Conservation (phyloP, 2,113 vertebrate genomes). For the Sander lucioperca region DNA sequence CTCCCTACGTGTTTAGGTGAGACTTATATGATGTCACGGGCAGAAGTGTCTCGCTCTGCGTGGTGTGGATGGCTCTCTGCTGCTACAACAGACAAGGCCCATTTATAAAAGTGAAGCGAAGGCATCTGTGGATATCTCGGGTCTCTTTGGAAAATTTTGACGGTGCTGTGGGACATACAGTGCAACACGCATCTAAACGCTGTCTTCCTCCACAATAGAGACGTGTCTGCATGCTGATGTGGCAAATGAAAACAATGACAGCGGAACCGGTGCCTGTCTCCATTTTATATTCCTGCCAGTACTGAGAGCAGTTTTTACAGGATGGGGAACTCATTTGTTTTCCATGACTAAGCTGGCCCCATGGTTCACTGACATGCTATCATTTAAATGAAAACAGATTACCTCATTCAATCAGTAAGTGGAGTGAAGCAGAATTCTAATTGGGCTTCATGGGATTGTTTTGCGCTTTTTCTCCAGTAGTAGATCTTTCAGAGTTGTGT, state of each 20-base stretch:
- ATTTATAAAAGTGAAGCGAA: conserved; percentile 73
- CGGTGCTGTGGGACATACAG: conserved; percentile 51
- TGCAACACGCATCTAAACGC: conserved; percentile 52
- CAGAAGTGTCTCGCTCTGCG: conserved; percentile 39
- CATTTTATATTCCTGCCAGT: conserved; percentile 58
- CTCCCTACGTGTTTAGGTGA: conserved; percentile 47
- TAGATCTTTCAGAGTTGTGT: conserved; percentile 34
- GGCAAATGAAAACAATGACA: conserved; percentile 65
- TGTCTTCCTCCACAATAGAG: conserved; percentile 53
- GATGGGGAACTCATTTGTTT: conserved; percentile 73
- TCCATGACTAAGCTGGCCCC: conserved; percentile 72
- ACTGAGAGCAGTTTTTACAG: conserved; percentile 59
- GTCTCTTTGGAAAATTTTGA: conserved; percentile 60
- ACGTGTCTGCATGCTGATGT: conserved; percentile 63
- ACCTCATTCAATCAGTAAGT: conserved; percentile 77
- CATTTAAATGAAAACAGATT: conserved; percentile 80
- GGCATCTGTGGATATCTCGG: conserved; percentile 49
- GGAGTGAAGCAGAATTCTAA: conserved; percentile 77
- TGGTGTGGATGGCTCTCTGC: conserved; percentile 59
- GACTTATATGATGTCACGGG: conserved; percentile 68
- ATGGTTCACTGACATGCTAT: conserved; percentile 72
- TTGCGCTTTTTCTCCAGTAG: conserved; percentile 20
- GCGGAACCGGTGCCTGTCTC: conserved; percentile 36
- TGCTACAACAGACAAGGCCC: conserved; percentile 57
- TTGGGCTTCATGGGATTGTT: conserved; percentile 73